Evolutionary conservation across 2,113 vertebrate genomes (phyloP), one percentile per base, ranked within the genome.

Genomic region (Larimichthys crocea): DNA sequence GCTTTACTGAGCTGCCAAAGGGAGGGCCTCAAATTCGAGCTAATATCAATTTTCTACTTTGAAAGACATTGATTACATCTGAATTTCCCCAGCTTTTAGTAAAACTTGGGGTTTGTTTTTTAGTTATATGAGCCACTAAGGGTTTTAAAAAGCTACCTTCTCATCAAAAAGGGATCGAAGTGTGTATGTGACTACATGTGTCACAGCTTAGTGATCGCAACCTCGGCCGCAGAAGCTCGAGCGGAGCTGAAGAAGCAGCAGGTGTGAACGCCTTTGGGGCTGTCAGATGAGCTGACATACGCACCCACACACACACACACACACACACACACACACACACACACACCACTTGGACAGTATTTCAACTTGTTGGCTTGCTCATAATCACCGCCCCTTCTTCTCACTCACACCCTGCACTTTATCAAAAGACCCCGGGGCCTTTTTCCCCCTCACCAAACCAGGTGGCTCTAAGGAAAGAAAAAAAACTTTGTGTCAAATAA

Each of bases 81-180:
- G 1, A 44, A 61, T 48, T n/a, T 61, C 2, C n/a, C n/a, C 8
- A 29, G 3, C 17, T 12, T 61, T 22, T 22, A n/a, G 17, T 19
- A 15, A 50, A 42, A 60, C 24, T 10, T 46, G 48, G 17, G 42
- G 69, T 0, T 59, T 48, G 10, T 15, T 82, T 90, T 90, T 84
- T 67, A 83, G 62, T 66, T 61, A 49, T 84, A 56, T 82, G 80
- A 83, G 75, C 73, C 79, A 83, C 83, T 74, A 66, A 26, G 80
- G 80, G 79, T 90, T 74, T 63, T 55, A 86, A 91, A 87, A 87
- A 66, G 22, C 53, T 71, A 42, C 53, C 40, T 35, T 77, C 79
- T 93, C 83, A 93, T 93, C 89, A 92, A 90, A 93, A 92, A 91
- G 72, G 90, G 90, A 92, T 90, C 86, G 80, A 86, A 83, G 84